Percentiles rank a stretch among this genome's conserved stretches.
Conservation (phyloP, 64 coral and sea anemone species). For the Exaiptasia diaphana region DNA sequence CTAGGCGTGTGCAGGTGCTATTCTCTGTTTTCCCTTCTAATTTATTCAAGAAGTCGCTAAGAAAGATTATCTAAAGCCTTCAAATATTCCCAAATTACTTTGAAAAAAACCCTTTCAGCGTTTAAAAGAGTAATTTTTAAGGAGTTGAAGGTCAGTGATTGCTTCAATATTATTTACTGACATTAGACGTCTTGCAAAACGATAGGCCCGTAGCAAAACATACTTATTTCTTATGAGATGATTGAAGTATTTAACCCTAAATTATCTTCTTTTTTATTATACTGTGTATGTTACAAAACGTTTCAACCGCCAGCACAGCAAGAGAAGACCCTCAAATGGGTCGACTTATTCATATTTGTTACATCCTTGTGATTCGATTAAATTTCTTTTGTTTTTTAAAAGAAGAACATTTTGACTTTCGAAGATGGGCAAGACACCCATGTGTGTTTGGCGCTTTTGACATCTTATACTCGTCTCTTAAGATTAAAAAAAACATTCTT, state of each 20-base stretch:
- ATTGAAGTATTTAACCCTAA: conserved; percentile 6
- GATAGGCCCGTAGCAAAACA: conserved; percentile 3
- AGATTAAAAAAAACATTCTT: background rate
- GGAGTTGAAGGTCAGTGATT: too few relatives aligned
- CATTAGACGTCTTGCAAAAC: background rate
- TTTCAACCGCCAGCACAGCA: conserved; percentile 3
- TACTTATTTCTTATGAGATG: background rate
- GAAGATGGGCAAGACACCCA: too few relatives aligned
- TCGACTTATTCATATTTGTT: background rate
- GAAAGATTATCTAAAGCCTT: too few relatives aligned
- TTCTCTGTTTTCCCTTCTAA: background rate
- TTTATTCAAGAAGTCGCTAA: background rate
- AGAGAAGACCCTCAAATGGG: background rate
- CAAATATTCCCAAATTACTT: too few relatives aligned
- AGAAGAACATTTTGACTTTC: conserved; percentile 1
- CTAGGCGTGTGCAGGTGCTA: background rate
- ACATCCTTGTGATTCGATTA: background rate
- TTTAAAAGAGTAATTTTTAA: too few relatives aligned
- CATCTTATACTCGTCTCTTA: background rate
- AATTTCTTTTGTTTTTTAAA: background rate
- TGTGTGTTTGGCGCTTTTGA: too few relatives aligned
- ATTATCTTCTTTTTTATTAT: conserved; percentile 9
- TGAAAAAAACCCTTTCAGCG: too few relatives aligned
- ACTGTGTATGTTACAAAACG: conserved; percentile 16
- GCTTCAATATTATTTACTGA: too few relatives aligned